Base-by-base conservation (phyloP, 2,888 invertebrate species). In the Podabrus alpinus region DNA sequence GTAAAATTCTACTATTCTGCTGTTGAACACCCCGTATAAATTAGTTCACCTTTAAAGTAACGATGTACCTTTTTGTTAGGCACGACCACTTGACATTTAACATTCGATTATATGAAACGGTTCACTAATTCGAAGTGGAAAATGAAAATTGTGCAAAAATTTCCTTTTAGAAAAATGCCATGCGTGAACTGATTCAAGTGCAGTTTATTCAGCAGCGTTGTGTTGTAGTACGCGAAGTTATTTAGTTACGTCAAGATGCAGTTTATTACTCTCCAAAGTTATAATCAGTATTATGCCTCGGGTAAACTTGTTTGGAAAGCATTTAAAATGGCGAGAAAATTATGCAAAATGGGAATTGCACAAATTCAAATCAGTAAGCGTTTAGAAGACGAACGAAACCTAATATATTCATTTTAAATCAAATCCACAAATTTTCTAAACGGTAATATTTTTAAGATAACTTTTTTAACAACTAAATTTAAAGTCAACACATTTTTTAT, bases 331-430 rank as follows among this genome's bases (percentile, higher is more conserved):
- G n/a, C 62, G 13, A 45, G 60, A 11, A 72, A 16, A 60, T 59
- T 68, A n/a, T 72, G 72, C 15, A 72, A 62, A 68, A 68, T 68
- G 60, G 72, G 72, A 15, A 15, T 72, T 45, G 59, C 19, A 64
- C 19, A 19, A 64, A 64, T 64, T 19, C 17, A 64, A 64, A 19
- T 64, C 17, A 64, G 62, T 64, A 19, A 19, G 21, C 17, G 21
- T 3, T 64, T 64, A 21, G 62, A 64, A 64, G 62, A 64, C 62
- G 19, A 64, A 64, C 62, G 21, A 19, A 64, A 21, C 21, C 21
- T 64, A 21, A 19, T 64, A 21, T 64, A 64, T 17, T 64, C 62
- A 45, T 45, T 45, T 45, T 45, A 45, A 45, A 45, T 45, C 45
- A 45, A 45, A 45, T 45, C 45, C n/a, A 45, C n/a, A 45, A 45